phyloP scores from a whole-genome alignment of 2,797 vertebrate species.

The Aulostomus chinensis region DNA sequence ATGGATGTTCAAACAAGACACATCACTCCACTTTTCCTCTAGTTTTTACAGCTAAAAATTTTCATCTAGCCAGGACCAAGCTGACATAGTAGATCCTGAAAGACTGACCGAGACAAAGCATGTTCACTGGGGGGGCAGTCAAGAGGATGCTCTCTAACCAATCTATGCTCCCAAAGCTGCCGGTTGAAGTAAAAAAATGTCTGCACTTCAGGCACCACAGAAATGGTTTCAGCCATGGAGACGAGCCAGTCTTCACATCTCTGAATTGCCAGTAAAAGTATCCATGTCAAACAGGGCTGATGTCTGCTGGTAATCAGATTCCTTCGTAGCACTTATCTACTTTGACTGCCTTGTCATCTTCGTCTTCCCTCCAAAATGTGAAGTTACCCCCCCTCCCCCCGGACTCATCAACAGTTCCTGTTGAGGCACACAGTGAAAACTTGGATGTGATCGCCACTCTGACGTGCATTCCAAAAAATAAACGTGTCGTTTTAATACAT shows the following conservation, averaged over 20 bases:
- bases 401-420: conserved; percentile 6
- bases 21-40: too few species aligned
- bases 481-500: conserved; percentile 39
- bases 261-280: conserved; percentile 3
- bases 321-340: conserved; percentile 50
- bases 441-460: conserved; percentile 29
- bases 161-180: not conserved
- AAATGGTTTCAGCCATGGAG: not conserved
- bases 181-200: too few species aligned
- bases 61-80: too few species aligned
- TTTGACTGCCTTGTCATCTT: conserved; percentile 6
- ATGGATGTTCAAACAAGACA: too few species aligned
- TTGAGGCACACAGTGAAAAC: conserved; percentile 23
- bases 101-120: too few species aligned
- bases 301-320: conserved; percentile 19
- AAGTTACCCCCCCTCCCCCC: conserved; percentile 32
- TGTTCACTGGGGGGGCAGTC: too few species aligned
- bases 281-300: not conserved
- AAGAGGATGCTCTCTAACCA: too few species aligned
- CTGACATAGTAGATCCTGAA: too few species aligned
- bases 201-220: not conserved
- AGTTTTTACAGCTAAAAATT: too few species aligned
- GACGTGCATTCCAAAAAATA: conserved; percentile 31
- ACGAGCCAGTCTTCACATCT: not conserved
- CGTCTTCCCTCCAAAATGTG: conserved; percentile 53